Conservation (phyloP, 1,140 invertebrate genomes). For the Penaeus japonicus region DNA sequence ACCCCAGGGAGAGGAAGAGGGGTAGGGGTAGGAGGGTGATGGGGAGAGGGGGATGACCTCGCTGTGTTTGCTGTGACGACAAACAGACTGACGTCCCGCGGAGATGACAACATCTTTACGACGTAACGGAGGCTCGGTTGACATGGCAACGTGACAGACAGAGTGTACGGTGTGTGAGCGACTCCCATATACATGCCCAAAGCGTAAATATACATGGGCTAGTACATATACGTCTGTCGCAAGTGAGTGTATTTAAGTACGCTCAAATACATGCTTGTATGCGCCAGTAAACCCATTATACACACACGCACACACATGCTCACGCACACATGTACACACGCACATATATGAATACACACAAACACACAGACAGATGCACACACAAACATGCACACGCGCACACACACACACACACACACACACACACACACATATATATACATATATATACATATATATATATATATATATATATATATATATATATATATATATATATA, state of each 20-base stretch:
- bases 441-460: not conserved
- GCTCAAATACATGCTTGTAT: no score
- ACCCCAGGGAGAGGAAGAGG: not conserved
- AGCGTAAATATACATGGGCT: no score
- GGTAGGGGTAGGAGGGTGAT: not conserved
- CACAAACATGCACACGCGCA: slow-evolving; percentile 11
- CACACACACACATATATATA: not conserved
- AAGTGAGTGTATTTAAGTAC: no score
- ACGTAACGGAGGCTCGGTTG: no score
- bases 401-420: not conserved
- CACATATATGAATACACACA: not conserved
- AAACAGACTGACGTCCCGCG: not conserved
- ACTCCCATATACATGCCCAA: no score
- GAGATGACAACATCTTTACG: no score
- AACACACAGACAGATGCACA: not conserved
- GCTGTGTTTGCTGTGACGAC: not conserved
- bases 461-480: no score
- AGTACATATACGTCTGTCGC: not conserved
- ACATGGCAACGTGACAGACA: no score
- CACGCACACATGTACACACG: not conserved
- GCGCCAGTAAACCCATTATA: not conserved
- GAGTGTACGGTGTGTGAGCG: no score
- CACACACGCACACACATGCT: not conserved
- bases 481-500: no score
- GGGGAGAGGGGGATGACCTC: not conserved